Percentiles rank a stretch among this genome's conserved stretches.
Conservation (phyloP, 2,888 invertebrate species). For the Siphlonurus alternatus region DNA sequence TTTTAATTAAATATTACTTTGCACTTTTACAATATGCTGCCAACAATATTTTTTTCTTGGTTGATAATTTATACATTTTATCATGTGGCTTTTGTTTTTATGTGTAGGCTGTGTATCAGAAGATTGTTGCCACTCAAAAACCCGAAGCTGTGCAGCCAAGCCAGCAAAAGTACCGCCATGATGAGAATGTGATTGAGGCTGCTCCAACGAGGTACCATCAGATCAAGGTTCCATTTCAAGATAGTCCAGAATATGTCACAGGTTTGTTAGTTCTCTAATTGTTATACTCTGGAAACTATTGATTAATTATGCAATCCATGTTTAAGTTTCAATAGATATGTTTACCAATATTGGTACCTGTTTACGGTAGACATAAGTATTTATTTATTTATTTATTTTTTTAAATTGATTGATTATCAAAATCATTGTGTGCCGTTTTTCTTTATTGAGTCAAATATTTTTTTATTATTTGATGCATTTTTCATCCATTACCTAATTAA, state of each 20-base stretch:
- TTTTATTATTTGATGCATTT: too few relatives aligned
- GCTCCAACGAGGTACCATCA: constrained; percentile 45
- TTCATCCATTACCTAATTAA: too few relatives aligned
- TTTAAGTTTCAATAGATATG: not conserved
- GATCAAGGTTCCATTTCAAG: constrained; percentile 50
- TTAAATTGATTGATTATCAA: too few relatives aligned
- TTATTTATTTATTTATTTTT: not conserved
- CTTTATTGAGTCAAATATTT: too few relatives aligned
- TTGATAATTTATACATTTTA: not conserved
- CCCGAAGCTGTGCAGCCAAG: not conserved
- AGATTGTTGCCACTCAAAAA: constrained; percentile 43
- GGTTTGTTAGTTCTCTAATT: too few relatives aligned
- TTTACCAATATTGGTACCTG: not conserved
- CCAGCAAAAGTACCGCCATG: constrained; percentile 49
- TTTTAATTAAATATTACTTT: too few relatives aligned
- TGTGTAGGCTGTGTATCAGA: constrained; percentile 52
- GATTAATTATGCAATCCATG: not conserved
- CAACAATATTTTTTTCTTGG: not conserved
- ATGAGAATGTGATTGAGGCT: constrained; percentile 65
- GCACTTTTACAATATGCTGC: too few relatives aligned
- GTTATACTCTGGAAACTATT: not conserved
- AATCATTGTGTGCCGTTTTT: too few relatives aligned
- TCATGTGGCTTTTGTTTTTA: constrained; percentile 7
- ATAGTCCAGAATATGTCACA: constrained; percentile 47
- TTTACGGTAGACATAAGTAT: not conserved